Evolutionary conservation across 2,888 invertebrate species (phyloP).

Genomic region (Tachina grossa): DNA sequence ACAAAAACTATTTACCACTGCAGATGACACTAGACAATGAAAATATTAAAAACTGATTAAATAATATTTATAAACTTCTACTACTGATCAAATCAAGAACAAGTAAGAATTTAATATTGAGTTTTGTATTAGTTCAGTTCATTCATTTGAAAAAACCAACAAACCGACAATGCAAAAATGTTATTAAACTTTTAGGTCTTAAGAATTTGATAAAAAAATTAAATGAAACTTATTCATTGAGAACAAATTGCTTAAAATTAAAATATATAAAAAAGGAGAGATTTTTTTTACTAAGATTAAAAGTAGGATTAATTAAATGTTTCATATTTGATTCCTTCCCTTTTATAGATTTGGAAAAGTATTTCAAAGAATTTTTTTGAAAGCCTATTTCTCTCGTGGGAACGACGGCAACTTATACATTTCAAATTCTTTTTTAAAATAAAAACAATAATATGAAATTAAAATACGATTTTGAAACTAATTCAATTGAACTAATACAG

Average conservation of each 20-base stretch:
- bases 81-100: conserved; percentile 64
- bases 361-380: neutral
- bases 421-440: no score
- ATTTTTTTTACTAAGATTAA: conserved; percentile 10
- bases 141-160: conserved; percentile 11
- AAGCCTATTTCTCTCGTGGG: no score
- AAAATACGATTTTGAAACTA: no score
- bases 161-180: conserved; percentile 44
- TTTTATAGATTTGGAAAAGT: conserved; percentile 14
- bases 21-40: conserved; percentile 69
- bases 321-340: neutral
- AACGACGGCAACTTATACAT: no score
- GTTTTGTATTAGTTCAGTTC: conserved; percentile 53
- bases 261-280: conserved; percentile 8
- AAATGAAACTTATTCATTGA: conserved; percentile 5
- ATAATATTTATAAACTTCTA: conserved; percentile 22
- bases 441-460: no score
- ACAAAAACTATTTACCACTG: conserved; percentile 59
- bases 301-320: neutral
- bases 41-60: conserved; percentile 37
- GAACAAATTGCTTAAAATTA: conserved; percentile 26
- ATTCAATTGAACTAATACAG: no score
- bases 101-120: conserved; percentile 62
- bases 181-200: conserved; percentile 56
- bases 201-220: conserved; percentile 50